Base-by-base conservation (phyloP, 2,113 vertebrate species). In the Vidua macroura region DNA sequence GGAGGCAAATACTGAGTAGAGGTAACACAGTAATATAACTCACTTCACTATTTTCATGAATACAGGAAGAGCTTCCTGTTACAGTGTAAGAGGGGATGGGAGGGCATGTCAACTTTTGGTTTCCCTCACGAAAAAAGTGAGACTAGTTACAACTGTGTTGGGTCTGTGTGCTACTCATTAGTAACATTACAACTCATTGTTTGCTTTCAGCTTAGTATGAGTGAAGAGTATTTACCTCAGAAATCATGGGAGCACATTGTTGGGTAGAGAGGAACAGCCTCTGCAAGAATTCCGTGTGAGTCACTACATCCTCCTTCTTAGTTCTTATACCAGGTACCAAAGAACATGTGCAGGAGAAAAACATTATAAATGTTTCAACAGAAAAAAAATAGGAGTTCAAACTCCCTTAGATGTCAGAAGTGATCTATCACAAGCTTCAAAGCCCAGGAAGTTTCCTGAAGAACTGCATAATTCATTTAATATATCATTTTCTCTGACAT, bases 361-460 rank as follows among this genome's bases (percentile, higher is more conserved):
- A 59, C 52, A n/a, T 78, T 30, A 46, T 63, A 55, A 82, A 63
- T 78, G 43, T 89, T 93, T 92, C 76, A 86, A 35, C 21, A 67
- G 49, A 59, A 77, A 84, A 63, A 8, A 13, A 27, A 20, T 56
- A 5, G 10, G 22, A 76, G 35, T 92, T 92, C 21, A 83, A 43
- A 39, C 52, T 46, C 82, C 39, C 64, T 63, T 74, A 66, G 60
- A 39, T 86, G 64, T 94, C 86, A 86, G 60, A 86, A 86, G 56
- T 67, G n/a, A 93, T 92, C 35, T 31, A 82, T 94, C 81, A 67
- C 30, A 83, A 77, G 35, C 52, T 74, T 37, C 48, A 75, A 86
- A 92, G 73, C 56, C n/a, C 46, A 51, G 64, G 48, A 90, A 86
- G 64, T 55, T 88, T 90, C 59, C 51, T 66, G 37, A 53, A 86